phyloP scores from a whole-genome alignment of 64 coral and sea anemone genomes.

The Pachyseris speciosa region DNA sequence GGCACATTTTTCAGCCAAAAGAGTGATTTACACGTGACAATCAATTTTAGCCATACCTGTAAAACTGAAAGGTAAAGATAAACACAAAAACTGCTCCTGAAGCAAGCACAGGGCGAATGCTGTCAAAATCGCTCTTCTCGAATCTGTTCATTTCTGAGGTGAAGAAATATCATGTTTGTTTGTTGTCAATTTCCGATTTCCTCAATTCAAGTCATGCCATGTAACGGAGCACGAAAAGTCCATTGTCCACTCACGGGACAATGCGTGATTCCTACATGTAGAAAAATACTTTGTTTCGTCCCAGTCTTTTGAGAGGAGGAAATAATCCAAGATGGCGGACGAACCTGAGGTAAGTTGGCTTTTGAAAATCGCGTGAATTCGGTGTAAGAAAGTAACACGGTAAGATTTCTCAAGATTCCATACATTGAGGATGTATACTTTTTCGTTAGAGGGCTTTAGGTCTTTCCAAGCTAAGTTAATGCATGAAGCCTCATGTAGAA shows the following conservation, averaged over 20 bases:
- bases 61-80: constrained; percentile 76
- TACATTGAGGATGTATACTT: too few species aligned
- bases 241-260: neutral
- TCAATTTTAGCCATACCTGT: constrained; percentile 18
- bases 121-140: constrained; percentile 12
- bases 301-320: neutral
- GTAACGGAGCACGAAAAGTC: neutral
- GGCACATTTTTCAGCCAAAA: too few species aligned
- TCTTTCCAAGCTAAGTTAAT: too few species aligned
- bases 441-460: too few species aligned
- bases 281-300: neutral
- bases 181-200: neutral
- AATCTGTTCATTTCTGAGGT: constrained; percentile 11
- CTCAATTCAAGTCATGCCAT: neutral
- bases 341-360: neutral
- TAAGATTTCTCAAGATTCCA: too few species aligned
- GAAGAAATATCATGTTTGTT: neutral
- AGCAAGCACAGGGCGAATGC: constrained; percentile 50
- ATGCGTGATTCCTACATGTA: neutral
- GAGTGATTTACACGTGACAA: too few species aligned
- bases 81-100: constrained; percentile 68
- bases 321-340: constrained; percentile 27
- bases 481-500: too few species aligned
- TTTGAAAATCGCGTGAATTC: too few species aligned
- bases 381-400: too few species aligned